These are phyloP conservation scores for Pseudachorutes palmiensis DNA, from an alignment of 1,140 invertebrate genomes.

Conservation along the genomic window DNA sequence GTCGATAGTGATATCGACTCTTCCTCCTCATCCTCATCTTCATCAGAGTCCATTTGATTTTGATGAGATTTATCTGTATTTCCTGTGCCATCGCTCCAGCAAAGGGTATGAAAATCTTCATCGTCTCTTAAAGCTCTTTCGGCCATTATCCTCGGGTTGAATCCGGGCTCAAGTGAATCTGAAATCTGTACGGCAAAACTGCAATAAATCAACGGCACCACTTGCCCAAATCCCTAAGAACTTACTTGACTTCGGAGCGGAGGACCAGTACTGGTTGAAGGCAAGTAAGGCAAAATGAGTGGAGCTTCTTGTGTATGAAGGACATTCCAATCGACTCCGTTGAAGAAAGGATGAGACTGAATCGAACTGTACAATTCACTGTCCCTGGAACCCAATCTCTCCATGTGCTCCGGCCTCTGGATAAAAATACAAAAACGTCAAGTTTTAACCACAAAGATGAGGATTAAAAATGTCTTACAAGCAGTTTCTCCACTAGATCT, in stretches of 20 bases:
- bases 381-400: slow-evolving; percentile 77
- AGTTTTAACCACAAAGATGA: background rate
- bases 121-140: slow-evolving; percentile 26
- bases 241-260: slow-evolving; percentile 5
- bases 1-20: background rate
- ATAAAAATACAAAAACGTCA: slow-evolving; percentile 20
- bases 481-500: slow-evolving; percentile 67
- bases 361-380: slow-evolving; percentile 67
- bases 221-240: too few relatives aligned
- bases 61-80: background rate
- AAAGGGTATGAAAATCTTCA: slow-evolving; percentile 10
- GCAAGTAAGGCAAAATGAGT: slow-evolving; percentile 70
- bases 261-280: slow-evolving; percentile 49
- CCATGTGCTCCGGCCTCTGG: slow-evolving; percentile 60
- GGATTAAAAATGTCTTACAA: slow-evolving; percentile 50
- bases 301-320: slow-evolving; percentile 72
- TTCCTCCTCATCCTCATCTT: slow-evolving; percentile 13
- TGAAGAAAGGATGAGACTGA: slow-evolving; percentile 76
- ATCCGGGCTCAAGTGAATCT: slow-evolving; percentile 71
- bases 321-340: slow-evolving; percentile 71
- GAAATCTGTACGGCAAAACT: too few relatives aligned
- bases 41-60: background rate
- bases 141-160: slow-evolving; percentile 48
- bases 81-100: background rate
- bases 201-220: too few relatives aligned